Conservation (phyloP, 2,888 invertebrate genomes). For the Colostygia pectinataria region DNA sequence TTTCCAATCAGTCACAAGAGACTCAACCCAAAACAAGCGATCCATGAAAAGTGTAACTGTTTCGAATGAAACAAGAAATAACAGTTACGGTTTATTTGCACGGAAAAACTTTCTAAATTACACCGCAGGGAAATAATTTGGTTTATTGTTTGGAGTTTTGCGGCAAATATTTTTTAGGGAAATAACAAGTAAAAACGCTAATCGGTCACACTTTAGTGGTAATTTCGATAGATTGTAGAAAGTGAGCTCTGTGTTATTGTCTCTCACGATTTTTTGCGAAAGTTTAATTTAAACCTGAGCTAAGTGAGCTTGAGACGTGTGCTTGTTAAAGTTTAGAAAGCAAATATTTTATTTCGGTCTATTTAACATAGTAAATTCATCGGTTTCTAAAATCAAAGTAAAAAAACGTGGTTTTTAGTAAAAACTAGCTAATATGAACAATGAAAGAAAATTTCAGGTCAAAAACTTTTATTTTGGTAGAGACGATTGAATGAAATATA, state of each 20-base stretch:
- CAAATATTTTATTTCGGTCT: too few species aligned
- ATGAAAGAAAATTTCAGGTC: background rate
- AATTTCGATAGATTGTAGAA: conserved; percentile 51
- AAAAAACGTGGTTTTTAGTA: too few species aligned
- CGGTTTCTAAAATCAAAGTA: background rate
- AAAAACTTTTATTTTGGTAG: background rate
- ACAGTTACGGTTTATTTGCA: conserved; percentile 41
- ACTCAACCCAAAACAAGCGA: conserved; percentile 25
- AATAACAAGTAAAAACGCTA: conserved; percentile 33
- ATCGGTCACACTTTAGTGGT: conserved; percentile 27
- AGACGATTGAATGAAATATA: conserved; percentile 7
- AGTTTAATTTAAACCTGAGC: background rate
- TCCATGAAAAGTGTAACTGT: conserved; percentile 43
- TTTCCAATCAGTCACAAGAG: conserved; percentile 10
- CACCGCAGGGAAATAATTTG: conserved; percentile 50
- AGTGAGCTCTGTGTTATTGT: conserved; percentile 48
- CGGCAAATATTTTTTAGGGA: conserved; percentile 37
- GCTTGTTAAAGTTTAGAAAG: background rate
- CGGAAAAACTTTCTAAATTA: conserved; percentile 51
- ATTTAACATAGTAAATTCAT: too few species aligned
- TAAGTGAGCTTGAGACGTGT: background rate
- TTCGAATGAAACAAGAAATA: conserved; percentile 52
- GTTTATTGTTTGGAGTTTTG: conserved; percentile 47
- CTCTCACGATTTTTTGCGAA: conserved; percentile 14
- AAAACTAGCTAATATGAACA: too few species aligned